Evolutionary conservation across 53 echinoderm and acorn worm genomes (phyloP).

Genomic region (Glandiceps talaboti): DNA sequence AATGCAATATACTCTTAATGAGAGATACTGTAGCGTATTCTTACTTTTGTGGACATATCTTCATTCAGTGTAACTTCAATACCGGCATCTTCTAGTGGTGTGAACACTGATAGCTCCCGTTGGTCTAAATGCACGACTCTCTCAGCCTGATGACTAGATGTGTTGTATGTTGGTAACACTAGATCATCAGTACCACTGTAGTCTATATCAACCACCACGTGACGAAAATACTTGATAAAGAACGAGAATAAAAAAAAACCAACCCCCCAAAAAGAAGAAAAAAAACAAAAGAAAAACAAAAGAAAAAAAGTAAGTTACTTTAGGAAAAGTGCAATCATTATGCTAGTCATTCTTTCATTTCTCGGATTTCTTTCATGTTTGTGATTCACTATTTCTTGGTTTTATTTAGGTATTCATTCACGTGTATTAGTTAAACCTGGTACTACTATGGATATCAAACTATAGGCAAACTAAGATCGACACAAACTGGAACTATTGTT

Average conservation of each 20-base stretch:
- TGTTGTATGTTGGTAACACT: background rate
- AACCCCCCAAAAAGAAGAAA: background rate
- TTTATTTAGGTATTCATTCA: too few relatives aligned
- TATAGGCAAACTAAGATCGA: too few relatives aligned
- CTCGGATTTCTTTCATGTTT: too few relatives aligned
- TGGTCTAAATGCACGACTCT: background rate
- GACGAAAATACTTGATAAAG: background rate
- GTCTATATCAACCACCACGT: background rate
- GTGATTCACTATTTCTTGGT: too few relatives aligned
- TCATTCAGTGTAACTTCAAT: background rate
- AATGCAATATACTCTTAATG: background rate
- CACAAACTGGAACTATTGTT: too few relatives aligned
- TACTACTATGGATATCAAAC: too few relatives aligned
- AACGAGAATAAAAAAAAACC: too few relatives aligned
- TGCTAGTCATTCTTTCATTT: too few relatives aligned
- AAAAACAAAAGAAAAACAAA: too few relatives aligned
- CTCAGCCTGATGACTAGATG: background rate
- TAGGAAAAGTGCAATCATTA: too few relatives aligned
- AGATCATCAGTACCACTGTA: background rate
- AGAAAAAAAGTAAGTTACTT: too few relatives aligned
- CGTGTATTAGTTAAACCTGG: too few relatives aligned
- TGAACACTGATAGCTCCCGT: background rate
- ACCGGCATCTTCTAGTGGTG: background rate
- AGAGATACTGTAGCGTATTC: background rate
- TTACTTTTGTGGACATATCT: background rate